Base-by-base conservation (phyloP, 2,888 invertebrate species). In the Volucella zonaria region DNA sequence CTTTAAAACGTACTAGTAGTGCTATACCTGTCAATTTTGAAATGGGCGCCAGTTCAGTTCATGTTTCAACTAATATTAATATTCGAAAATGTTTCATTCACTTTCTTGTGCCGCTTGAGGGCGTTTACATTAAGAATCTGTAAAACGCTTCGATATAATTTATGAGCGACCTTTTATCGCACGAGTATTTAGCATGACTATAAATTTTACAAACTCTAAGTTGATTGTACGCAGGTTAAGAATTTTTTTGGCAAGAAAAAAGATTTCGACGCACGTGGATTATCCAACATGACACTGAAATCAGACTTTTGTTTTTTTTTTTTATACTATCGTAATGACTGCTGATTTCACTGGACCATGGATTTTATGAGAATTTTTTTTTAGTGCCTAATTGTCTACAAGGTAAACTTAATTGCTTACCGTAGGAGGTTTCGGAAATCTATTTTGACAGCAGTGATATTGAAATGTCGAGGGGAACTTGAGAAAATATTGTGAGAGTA, bases 51-150 rank as follows among this genome's bases (percentile, higher is more conserved):
- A 66, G 58, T 51, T 14, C 52, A 43, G 52, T 62, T 73, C 73
- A 61, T 38, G 51, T 73, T 73, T 62, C 73, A 73, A 52, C 62
- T 61, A 52, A 61, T 71, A 61, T 71, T 51, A 52, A 61, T 71
- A 61, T 71, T 71, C 15, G 12, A 59, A 49, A 47, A 14, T 49
- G 2, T 40, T 67, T 67, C 31, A 0, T 3, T 31, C 38, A 15
- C 31, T 15, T 11, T 31, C 31, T 31, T 23, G 14, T 54, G 54
- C 31, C 43, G 52, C 51, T 49, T 40, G 64, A 31, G 15, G 3
- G 14, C 31, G 6, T 12, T 67, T 66, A 54, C 67, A 49, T n/a
- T 14, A 45, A 45, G 10, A 38, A 70, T 31, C 59, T 49, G n/a
- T 49, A 11, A 45, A 61, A n/a, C 45, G 56, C 6, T 47, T 4